A percentile compares a stretch with the other conserved stretches of the same genome.
These are phyloP conservation scores for Gallinago media DNA, from an alignment of 2,113 vertebrate species.

Conservation along the genomic window DNA sequence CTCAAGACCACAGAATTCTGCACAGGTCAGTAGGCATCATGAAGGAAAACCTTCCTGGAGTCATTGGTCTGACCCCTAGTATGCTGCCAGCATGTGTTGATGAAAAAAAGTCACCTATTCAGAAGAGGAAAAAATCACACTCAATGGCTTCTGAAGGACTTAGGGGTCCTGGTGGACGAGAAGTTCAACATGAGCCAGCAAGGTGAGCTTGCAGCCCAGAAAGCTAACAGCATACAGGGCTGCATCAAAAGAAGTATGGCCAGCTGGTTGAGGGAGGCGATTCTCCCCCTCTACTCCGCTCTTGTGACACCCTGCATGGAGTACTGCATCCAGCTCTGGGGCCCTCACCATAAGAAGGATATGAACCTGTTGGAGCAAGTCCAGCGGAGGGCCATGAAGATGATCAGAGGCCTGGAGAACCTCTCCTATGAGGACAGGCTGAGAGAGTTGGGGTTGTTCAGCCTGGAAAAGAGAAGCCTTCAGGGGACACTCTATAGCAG, in stretches of 20 bases:
- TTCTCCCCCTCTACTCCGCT: too few relatives aligned
- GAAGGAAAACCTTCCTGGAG: neutral
- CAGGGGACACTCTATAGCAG: too few relatives aligned
- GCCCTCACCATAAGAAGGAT: too few relatives aligned
- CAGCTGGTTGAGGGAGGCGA: neutral
- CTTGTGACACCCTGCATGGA: too few relatives aligned
- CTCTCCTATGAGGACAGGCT: too few relatives aligned
- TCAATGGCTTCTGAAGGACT: neutral
- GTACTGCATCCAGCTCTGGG: too few relatives aligned
- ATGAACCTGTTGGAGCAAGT: too few relatives aligned
- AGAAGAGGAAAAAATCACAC: neutral
- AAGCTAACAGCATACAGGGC: neutral
- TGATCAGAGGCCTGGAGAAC: too few relatives aligned
- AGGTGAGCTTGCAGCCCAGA: neutral
- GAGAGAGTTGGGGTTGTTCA: too few relatives aligned
- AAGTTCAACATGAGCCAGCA: neutral
- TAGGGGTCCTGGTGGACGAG: neutral
- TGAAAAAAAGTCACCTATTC: neutral
- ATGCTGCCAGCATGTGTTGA: neutral
- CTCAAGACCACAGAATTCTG: neutral
- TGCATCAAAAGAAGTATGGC: neutral
- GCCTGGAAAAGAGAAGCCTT: too few relatives aligned
- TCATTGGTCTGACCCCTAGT: neutral
- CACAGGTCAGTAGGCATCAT: neutral
- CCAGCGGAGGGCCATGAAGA: too few relatives aligned